phyloP scores from a whole-genome alignment of 2,113 vertebrate genomes.

The Nothocercus julius region DNA sequence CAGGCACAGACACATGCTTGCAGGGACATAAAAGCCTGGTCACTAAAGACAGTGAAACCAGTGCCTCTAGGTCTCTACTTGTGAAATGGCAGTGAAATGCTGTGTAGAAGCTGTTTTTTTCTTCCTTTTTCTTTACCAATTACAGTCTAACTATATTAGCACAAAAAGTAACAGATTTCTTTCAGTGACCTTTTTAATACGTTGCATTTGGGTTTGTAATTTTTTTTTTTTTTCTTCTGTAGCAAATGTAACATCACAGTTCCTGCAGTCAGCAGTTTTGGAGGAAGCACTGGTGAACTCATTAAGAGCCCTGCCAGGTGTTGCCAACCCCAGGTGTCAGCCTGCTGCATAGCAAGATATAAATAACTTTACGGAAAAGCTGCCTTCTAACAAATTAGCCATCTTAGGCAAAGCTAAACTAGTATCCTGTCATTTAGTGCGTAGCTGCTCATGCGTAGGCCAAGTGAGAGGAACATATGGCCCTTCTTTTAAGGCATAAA shows the following conservation, averaged over 20 bases:
- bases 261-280: slow-evolving; percentile 68
- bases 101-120: neutral
- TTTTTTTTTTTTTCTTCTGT: neutral
- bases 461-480: neutral
- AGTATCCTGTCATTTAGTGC: slow-evolving; percentile 18
- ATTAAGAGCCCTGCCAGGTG: slow-evolving; percentile 73
- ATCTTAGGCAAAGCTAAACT: slow-evolving; percentile 18
- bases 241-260: slow-evolving; percentile 49
- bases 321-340: slow-evolving; percentile 70
- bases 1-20: neutral
- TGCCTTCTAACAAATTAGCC: slow-evolving; percentile 38
- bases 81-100: neutral
- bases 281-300: slow-evolving; percentile 65
- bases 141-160: slow-evolving; percentile 49
- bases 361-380: slow-evolving; percentile 66
- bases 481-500: slow-evolving; percentile 3
- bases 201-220: slow-evolving; percentile 29
- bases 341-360: slow-evolving; percentile 48
- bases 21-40: neutral
- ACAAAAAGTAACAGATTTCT: slow-evolving; percentile 47
- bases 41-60: neutral
- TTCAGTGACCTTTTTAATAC: slow-evolving; percentile 72
- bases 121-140: neutral
- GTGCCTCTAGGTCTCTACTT: neutral
- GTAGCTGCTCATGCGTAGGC: neutral